Evolutionary conservation across 2,797 vertebrate species (phyloP).

Genomic region (Margarornis squamiger): DNA sequence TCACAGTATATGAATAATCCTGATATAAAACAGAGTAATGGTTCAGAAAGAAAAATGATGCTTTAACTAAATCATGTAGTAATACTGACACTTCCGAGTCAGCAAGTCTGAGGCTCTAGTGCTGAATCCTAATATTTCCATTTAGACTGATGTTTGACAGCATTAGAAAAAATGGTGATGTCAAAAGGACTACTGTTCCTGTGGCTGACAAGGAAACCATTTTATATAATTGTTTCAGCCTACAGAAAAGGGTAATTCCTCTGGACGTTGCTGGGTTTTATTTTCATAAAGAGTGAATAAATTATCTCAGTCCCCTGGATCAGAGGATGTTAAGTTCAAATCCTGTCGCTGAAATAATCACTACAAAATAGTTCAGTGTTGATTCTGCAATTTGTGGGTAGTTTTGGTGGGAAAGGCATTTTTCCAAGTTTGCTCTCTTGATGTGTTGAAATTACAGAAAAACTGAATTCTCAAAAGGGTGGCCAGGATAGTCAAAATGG

Average conservation of each 20-base stretch:
- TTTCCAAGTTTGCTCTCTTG: conserved; percentile 60
- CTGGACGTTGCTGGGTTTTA: conserved; percentile 52
- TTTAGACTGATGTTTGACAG: conserved; percentile 33
- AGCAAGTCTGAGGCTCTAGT: not conserved
- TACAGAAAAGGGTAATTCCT: conserved; percentile 63
- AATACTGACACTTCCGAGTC: not conserved
- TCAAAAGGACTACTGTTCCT: conserved; percentile 66
- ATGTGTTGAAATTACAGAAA: conserved; percentile 68
- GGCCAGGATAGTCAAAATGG: conserved; percentile 42
- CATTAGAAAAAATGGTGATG: conserved; percentile 20
- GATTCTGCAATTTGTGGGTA: conserved; percentile 75
- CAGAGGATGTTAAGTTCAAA: conserved; percentile 66
- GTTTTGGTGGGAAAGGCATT: conserved; percentile 65
- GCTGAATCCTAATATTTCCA: conserved; percentile 2
- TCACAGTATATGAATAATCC: not conserved
- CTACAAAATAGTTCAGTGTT: conserved; percentile 70
- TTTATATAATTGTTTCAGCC: conserved; percentile 65
- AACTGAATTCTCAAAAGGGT: conserved; percentile 60
- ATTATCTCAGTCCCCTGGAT: conserved; percentile 64
- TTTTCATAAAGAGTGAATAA: conserved; percentile 62
- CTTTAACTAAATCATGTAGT: not conserved
- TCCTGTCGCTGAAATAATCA: conserved; percentile 54
- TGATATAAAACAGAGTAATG: not conserved
- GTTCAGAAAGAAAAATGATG: not conserved
- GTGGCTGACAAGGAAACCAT: conserved; percentile 61